These are phyloP conservation scores for Phalacrocorax aristotelis DNA, from an alignment of 2,113 vertebrate species.

Conservation along the genomic window DNA sequence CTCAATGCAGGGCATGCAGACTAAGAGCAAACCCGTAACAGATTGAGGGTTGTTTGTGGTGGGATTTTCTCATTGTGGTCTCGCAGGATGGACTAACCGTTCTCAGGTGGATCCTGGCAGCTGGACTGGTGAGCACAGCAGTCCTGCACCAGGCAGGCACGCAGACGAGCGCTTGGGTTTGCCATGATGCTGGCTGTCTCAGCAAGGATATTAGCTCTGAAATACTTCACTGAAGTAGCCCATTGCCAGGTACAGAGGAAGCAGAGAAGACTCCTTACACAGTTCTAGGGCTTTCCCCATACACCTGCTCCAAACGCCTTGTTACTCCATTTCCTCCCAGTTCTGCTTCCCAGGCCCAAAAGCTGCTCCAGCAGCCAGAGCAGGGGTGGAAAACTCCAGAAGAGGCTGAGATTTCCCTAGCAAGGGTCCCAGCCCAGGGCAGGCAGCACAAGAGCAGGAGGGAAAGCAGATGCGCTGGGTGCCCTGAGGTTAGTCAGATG, in stretches of 20 bases:
- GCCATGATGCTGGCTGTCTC: fast-evolving
- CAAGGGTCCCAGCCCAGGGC: background rate
- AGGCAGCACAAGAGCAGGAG: background rate
- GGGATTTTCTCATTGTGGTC: background rate
- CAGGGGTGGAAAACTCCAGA: background rate
- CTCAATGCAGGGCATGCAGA: background rate
- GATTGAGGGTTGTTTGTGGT: background rate
- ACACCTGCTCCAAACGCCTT: background rate
- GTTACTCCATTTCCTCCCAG: background rate
- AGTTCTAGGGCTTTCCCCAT: background rate
- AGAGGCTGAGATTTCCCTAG: background rate
- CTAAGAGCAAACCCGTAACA: background rate
- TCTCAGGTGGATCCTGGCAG: background rate
- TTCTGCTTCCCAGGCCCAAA: background rate
- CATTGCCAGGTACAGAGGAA: background rate
- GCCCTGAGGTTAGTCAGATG: slow-evolving; percentile 33
- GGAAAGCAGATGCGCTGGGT: background rate
- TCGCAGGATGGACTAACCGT: fast-evolving
- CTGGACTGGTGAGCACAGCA: background rate
- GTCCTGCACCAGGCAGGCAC: background rate
- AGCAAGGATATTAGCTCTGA: background rate
- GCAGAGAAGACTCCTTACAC: background rate
- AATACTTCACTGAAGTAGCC: background rate
- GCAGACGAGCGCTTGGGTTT: background rate
- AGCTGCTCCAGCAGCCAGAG: background rate